Conservation (phyloP, 2,113 vertebrate genomes). For the Phasianus colchicus region DNA sequence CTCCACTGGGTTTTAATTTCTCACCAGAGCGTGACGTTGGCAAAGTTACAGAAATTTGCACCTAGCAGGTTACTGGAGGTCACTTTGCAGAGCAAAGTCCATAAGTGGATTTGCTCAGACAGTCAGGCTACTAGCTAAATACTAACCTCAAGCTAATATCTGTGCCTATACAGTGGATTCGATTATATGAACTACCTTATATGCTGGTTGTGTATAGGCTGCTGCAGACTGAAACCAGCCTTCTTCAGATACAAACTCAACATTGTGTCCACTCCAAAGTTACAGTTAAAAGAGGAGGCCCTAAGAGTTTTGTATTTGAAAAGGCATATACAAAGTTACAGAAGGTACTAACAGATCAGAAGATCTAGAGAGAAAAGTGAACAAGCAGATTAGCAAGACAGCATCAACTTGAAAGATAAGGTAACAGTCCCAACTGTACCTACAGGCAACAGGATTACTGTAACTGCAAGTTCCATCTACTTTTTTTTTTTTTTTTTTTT, state of each 20-base stretch:
- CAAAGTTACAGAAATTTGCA: background rate
- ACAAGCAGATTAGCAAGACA: background rate
- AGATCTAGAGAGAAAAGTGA: background rate
- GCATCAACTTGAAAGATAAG: background rate
- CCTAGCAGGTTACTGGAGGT: conserved; percentile 46
- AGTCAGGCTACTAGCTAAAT: conserved; percentile 39
- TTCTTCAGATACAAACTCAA: background rate
- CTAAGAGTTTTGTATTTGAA: background rate
- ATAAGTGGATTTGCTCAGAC: conserved; percentile 52
- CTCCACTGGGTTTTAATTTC: background rate
- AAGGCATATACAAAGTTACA: background rate
- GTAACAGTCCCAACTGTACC: background rate
- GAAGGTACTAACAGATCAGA: background rate
- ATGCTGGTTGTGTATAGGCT: background rate
- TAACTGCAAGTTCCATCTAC: background rate
- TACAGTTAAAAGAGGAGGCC: background rate
- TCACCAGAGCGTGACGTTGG: background rate
- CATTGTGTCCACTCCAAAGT: background rate
- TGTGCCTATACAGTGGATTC: background rate
- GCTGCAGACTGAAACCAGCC: background rate
- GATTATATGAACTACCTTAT: background rate
- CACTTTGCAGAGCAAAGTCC: conserved; percentile 50
- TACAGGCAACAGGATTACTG: background rate
- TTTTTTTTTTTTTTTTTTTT: background rate
- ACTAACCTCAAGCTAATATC: conserved; percentile 35